Base-by-base conservation (phyloP, 2,113 vertebrate species). In the Istiophorus platypterus region DNA sequence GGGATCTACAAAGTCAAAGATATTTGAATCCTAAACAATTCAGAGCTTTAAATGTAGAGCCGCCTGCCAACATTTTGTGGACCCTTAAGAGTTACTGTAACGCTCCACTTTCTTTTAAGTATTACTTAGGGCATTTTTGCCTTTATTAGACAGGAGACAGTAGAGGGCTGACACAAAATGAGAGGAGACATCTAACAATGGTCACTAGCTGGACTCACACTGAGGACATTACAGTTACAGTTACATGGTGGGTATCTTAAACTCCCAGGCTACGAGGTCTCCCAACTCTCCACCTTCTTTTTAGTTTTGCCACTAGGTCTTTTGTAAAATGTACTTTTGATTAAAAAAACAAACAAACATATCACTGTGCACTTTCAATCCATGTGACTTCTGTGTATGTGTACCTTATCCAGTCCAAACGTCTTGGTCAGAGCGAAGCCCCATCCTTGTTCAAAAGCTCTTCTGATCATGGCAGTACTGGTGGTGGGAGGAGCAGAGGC, bases 371-470 rank as follows among this genome's bases (percentile, higher is more conserved):
- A 56, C 12, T 1, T 14, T 12, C 11, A 13, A 3, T n/a, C 15
- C 7, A 18, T 27, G 22, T 64, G 41, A 67, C 1, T 5, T 45
- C 24, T 37, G 45, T 49, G 26, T 34, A 34, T 34, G 2, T 52
- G 29, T 93, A 97, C 97, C 96, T 99, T 99, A 91, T 99, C 95
- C 81, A 99, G 92, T 57, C 95, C 96, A 87, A 98, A 99, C 0
- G 97, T 98, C 94, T 99, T 99, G 78, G 98, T 99, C 80, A 99
- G 87, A 80, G 97, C 96, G 73, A 98, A 99, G 63, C 95, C 96
- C 97, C 97, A 98, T 41, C 97, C 97, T 68, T 97, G 95, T 85
- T 97, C 95, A 91, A 98, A 99, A 27, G 96, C 97, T 93, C 97
- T 95, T 80, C 97, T 95, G 85, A 99, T 98, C 97, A 99, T 99